A percentile compares a stretch with the other conserved stretches of the same genome.
Conservation (phyloP, 2,797 vertebrate genomes). For the Pantherophis vulpinus region DNA sequence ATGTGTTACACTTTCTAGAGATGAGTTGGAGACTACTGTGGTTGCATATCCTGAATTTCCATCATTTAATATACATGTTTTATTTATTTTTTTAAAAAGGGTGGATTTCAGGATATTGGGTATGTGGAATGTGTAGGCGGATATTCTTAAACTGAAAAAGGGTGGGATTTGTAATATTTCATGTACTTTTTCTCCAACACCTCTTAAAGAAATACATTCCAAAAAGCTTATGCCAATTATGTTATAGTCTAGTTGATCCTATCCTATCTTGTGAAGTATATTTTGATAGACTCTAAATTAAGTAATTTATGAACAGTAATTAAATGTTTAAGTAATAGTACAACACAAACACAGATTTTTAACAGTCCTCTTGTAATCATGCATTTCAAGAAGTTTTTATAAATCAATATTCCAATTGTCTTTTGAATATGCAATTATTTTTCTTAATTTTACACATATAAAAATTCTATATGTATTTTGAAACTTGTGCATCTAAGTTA, state of each 20-base stretch:
- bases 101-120: constrained; percentile 67
- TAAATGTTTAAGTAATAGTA: constrained; percentile 6
- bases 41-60: constrained; percentile 74
- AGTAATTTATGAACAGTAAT: not conserved
- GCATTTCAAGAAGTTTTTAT: not conserved
- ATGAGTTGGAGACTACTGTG: constrained; percentile 51
- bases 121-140: constrained; percentile 66
- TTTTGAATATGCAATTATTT: not conserved
- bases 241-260: not conserved
- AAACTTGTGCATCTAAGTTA: constrained; percentile 10
- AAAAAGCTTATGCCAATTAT: constrained; percentile 16
- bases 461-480: not conserved
- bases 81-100: constrained; percentile 46
- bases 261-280: not conserved
- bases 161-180: constrained; percentile 65
- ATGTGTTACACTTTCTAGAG: constrained; percentile 56
- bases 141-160: constrained; percentile 61
- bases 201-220: constrained; percentile 72
- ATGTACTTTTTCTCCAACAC: constrained; percentile 74
- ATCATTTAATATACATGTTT: constrained; percentile 53
- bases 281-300: not conserved
- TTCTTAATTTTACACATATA: not conserved
- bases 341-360: not conserved
- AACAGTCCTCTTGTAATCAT: not conserved
- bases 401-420: not conserved